Evolutionary conservation across 2,797 vertebrate genomes (phyloP).

Genomic region (Brachyrhaphis roseni): DNA sequence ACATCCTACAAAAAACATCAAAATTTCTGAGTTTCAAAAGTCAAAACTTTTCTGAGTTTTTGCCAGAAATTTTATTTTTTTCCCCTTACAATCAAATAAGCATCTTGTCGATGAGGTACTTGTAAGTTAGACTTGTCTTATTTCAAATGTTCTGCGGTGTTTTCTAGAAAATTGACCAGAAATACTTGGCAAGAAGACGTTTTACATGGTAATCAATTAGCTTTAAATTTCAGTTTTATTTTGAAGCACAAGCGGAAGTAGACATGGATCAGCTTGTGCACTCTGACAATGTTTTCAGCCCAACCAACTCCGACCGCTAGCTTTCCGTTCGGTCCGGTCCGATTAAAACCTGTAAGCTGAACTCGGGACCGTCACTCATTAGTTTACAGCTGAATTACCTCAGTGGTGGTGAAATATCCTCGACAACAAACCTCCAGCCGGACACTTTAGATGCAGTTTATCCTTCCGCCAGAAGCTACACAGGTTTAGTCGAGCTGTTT

Average conservation of each 20-base stretch:
- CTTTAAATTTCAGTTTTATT: conserved; percentile 25
- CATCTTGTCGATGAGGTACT: too few species aligned
- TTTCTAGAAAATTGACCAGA: too few species aligned
- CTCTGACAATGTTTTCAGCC: background rate
- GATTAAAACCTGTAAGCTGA: background rate
- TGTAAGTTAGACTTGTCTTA: too few species aligned
- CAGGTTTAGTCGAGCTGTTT: conserved; percentile 25
- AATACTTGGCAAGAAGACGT: too few species aligned
- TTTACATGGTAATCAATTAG: background rate
- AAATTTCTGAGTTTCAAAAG: too few species aligned
- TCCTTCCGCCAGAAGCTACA: background rate
- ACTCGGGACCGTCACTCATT: background rate
- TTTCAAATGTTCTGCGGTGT: too few species aligned
- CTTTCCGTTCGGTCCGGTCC: background rate
- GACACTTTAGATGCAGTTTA: conserved; percentile 14
- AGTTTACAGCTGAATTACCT: conserved; percentile 39
- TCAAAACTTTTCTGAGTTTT: too few species aligned
- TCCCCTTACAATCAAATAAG: too few species aligned
- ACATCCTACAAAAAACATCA: too few species aligned
- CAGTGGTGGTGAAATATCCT: conserved; percentile 8
- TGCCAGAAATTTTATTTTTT: too few species aligned
- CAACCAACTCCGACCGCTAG: conserved; percentile 8
- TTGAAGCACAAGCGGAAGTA: conserved; percentile 29
- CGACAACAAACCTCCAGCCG: background rate
- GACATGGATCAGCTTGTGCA: fast-evolving